phyloP scores from a whole-genome alignment of 23 tunicate genomes.

The Oikopleura albicans region DNA sequence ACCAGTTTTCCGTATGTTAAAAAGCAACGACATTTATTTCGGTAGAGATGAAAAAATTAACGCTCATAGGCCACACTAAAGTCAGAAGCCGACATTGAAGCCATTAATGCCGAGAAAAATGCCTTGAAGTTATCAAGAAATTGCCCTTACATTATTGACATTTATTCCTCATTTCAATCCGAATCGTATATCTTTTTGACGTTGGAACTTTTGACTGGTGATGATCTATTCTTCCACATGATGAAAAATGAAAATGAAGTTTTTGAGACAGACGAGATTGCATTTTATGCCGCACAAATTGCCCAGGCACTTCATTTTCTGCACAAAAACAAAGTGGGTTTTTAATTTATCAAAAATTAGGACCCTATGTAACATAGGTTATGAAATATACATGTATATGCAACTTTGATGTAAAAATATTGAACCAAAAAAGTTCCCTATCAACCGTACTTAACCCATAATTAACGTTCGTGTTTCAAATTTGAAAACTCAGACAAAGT shows the following conservation, averaged over 20 bases:
- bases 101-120: background rate
- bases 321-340: background rate
- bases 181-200: background rate
- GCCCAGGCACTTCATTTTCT: background rate
- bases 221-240: background rate
- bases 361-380: too few relatives aligned
- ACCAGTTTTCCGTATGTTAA: too few relatives aligned
- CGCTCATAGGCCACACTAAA: too few relatives aligned
- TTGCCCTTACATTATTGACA: background rate
- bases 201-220: background rate
- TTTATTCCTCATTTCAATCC: background rate
- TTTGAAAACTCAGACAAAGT: too few relatives aligned
- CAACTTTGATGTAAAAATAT: too few relatives aligned
- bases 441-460: too few relatives aligned
- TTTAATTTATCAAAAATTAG: too few relatives aligned
- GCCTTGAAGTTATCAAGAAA: background rate
- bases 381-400: too few relatives aligned
- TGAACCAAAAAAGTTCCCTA: too few relatives aligned
- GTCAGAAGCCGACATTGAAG: background rate
- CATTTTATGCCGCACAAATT: background rate
- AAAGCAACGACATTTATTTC: too few relatives aligned
- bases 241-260: background rate
- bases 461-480: too few relatives aligned
- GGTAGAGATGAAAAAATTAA: too few relatives aligned
- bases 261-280: background rate